Evolutionary conservation across 2,113 vertebrate genomes (phyloP), one percentile per base, ranked within the genome.

Genomic region (Nyctibius bracteatus): DNA sequence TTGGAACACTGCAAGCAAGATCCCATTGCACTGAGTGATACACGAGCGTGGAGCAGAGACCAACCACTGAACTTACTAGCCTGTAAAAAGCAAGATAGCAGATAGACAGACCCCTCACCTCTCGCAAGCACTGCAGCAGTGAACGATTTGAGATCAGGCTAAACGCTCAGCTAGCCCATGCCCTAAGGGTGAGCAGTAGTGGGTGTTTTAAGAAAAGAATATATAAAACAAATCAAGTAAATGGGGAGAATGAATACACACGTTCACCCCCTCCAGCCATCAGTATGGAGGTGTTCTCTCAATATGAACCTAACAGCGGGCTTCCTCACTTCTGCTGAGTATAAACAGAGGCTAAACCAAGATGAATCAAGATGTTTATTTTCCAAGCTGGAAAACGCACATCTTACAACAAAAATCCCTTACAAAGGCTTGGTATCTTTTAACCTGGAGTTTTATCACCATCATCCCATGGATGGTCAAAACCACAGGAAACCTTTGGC

Each of bases 1-100:
- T 24, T 14, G 25, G 22, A 77, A 41, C 11, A 22, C 20, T 8
- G 33, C 25, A 27, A 51, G 55, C 51, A 39, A 46, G 33, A 63
- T 61, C 31, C 39, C 6, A 1, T 22, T 21, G 24, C 5, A 31
- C 65, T 4, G 25, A 54, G 37, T 1, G 21, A 68, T 7, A 59
- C 4, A 12, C 0, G 1, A 39, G 37, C 2, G 12, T 0, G 0
- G 44, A 51, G 55, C 23, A 5, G 17, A 87, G 49, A 44, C 6
- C 57, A 31, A n/a, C 11, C 67, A 47, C 31, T 52, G 54, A 58
- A 21, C 5, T 46, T 12, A 21, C 0, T 9, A 10, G 39, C 21
- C 15, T 35, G 11, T 14, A 11, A 62, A 89, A 84, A 58, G 7
- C 46, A 73, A 58, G 12, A 17, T 0, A 71, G 55, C 0, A 1